Evolutionary conservation across 2,888 invertebrate genomes (phyloP).

Genomic region (Carcina quercana): DNA sequence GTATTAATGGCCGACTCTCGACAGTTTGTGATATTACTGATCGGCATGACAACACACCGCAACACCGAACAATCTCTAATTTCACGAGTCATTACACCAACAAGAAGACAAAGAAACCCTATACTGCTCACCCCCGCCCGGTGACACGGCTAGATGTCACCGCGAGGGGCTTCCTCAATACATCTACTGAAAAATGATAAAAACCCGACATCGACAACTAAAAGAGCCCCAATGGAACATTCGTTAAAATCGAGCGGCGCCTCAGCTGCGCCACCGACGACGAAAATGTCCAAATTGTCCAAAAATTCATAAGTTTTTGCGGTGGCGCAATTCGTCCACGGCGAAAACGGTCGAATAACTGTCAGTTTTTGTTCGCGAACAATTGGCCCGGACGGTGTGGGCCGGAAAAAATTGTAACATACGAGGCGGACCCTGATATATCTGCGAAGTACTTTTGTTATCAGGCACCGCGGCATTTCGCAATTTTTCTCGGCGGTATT

Average conservation of each 20-base stretch:
- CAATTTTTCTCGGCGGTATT: conserved; percentile 12
- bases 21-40: background rate
- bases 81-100: conserved; percentile 26
- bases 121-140: conserved; percentile 8
- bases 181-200: conserved; percentile 27
- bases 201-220: conserved; percentile 28
- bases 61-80: conserved; percentile 23
- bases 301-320: conserved; percentile 43
- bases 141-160: conserved; percentile 12
- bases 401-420: conserved; percentile 38
- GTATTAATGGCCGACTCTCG: too few species aligned
- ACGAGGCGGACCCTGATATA: conserved; percentile 40
- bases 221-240: conserved; percentile 31
- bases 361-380: conserved; percentile 42
- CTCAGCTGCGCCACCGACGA: conserved; percentile 26
- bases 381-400: conserved; percentile 29
- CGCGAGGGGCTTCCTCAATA: conserved; percentile 19
- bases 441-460: conserved; percentile 39
- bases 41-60: background rate
- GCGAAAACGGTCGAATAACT: conserved; percentile 39
- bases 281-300: conserved; percentile 38
- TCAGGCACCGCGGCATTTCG: conserved; percentile 19
- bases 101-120: conserved; percentile 3
- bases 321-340: conserved; percentile 29
- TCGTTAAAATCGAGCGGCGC: conserved; percentile 34